Conservation (phyloP, 2,888 invertebrate species). For the Scaptomyza reducta region DNA sequence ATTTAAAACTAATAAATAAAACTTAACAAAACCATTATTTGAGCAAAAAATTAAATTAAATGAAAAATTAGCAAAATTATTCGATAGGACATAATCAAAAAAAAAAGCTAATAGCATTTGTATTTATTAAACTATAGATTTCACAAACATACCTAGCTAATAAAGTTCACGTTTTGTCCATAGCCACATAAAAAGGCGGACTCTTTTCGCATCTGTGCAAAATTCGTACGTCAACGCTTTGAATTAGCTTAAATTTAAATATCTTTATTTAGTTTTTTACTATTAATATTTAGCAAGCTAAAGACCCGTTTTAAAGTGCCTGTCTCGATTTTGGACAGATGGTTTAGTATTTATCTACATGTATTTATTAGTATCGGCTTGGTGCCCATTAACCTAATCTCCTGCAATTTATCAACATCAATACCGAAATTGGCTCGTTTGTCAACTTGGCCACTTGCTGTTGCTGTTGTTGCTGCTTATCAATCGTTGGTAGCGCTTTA, state of each 20-base stretch:
- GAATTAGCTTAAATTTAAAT: slow-evolving; percentile 19
- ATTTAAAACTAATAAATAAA: slow-evolving; percentile 47
- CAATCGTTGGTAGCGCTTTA: slow-evolving; percentile 68
- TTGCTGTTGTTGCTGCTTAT: slow-evolving; percentile 23
- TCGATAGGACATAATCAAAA: not conserved
- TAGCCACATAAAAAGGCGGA: not conserved
- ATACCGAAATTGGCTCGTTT: slow-evolving; percentile 37
- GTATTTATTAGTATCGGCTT: slow-evolving; percentile 39
- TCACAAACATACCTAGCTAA: slow-evolving; percentile 57
- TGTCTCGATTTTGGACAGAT: slow-evolving; percentile 38
- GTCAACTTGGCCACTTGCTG: slow-evolving; percentile 22
- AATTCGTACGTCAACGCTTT: slow-evolving; percentile 20
- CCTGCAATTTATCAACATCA: slow-evolving; percentile 55
- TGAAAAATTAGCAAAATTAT: slow-evolving; percentile 17
- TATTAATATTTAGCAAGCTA: slow-evolving; percentile 13
- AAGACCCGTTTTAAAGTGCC: slow-evolving; percentile 67
- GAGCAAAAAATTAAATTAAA: not conserved
- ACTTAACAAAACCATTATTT: slow-evolving; percentile 14
- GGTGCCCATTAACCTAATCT: slow-evolving; percentile 54
- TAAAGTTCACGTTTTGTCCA: slow-evolving; percentile 34
- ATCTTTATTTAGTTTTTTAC: slow-evolving; percentile 3
- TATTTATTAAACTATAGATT: slow-evolving; percentile 31
- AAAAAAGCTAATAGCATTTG: slow-evolving; percentile 36
- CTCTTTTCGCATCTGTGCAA: slow-evolving; percentile 3
- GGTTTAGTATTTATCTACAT: slow-evolving; percentile 37